These are phyloP conservation scores for Takifugu flavidus DNA, from an alignment of 2,113 vertebrate genomes.

Conservation along the genomic window DNA sequence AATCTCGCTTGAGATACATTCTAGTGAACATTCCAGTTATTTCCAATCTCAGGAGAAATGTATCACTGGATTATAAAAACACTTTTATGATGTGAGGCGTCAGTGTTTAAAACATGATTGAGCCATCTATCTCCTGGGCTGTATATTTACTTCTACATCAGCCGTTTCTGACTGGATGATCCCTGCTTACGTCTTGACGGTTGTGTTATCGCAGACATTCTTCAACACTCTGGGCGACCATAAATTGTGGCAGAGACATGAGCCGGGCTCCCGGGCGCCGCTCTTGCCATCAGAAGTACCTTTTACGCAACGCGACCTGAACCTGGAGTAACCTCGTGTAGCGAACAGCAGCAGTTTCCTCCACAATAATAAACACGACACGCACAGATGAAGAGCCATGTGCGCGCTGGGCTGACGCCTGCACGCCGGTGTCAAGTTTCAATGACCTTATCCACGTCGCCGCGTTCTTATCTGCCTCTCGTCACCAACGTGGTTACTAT, in stretches of 20 bases:
- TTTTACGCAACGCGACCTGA: conserved; percentile 16
- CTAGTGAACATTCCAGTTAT: too few relatives aligned
- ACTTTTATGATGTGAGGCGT: too few relatives aligned
- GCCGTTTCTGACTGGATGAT: background rate
- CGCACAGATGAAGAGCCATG: conserved; percentile 8
- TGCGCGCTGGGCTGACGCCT: conserved; percentile 13
- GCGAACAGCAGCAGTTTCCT: conserved; percentile 1
- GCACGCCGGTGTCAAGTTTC: conserved; percentile 43
- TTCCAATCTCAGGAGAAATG: too few relatives aligned
- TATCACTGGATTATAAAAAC: too few relatives aligned
- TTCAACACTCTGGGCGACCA: background rate
- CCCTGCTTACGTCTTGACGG: background rate
- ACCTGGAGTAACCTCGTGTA: conserved; percentile 2
- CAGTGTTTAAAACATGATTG: too few relatives aligned
- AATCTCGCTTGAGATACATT: conserved; percentile 1
- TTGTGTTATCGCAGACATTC: background rate
- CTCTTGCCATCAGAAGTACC: conserved; percentile 1
- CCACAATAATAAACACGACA: background rate
- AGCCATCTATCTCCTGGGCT: background rate
- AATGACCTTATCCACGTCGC: conserved; percentile 11
- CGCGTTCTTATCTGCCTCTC: background rate
- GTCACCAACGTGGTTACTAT: background rate
- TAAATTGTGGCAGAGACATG: conserved; percentile 6
- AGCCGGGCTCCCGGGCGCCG: background rate
- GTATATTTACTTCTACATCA: background rate